Evolutionary conservation across 2,113 vertebrate species (phyloP), one percentile per base, ranked within the genome.

Genomic region (Lamprotornis superbus): DNA sequence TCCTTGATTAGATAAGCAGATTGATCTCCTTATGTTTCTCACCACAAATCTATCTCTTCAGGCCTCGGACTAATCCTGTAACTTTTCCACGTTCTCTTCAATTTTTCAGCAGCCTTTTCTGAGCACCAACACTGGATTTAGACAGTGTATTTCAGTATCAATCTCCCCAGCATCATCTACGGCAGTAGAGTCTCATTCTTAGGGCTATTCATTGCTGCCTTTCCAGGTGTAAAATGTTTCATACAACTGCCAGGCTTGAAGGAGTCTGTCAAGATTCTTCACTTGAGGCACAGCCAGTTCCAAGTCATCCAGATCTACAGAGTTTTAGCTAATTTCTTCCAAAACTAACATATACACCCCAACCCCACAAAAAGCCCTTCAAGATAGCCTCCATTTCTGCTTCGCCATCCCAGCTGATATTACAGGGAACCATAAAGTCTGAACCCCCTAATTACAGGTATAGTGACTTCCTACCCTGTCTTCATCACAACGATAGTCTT

Each of bases 71-170:
- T 83, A 86, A 90, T 53, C 44, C 44, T 71, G 47, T n/a, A 92
- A 77, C 40, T 82, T 64, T 76, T 61, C 71, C 63, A 39, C 19
- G 10, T 64, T 81, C 68, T 83, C 35, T 69, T 85, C 22, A 68
- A 17, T 33, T 84, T 87, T 82, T 87, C 60, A 87, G n/a, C 77
- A 94, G 65, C n/a, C 47, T 92, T 92, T 94, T 87, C 76, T 49
- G 25, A 79, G 69, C 14, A 37, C 20, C 19, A 40, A 42, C 87
- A 76, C 40, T 63, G 50, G 23, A 86, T 90, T 88, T 92, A 88
- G 68, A 81, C 33, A 30, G 15, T 0, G 2, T 68, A 84, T 91
- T 94, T 93, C 53, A 75, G 35, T 82, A 87, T 27, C 53, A 57
- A 79, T 69, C 35, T 90, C 39, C 47, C 24, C 44, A 89, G 27